Evolutionary conservation across 2,113 vertebrate species (phyloP).

Genomic region (Corythoichthys intestinalis): DNA sequence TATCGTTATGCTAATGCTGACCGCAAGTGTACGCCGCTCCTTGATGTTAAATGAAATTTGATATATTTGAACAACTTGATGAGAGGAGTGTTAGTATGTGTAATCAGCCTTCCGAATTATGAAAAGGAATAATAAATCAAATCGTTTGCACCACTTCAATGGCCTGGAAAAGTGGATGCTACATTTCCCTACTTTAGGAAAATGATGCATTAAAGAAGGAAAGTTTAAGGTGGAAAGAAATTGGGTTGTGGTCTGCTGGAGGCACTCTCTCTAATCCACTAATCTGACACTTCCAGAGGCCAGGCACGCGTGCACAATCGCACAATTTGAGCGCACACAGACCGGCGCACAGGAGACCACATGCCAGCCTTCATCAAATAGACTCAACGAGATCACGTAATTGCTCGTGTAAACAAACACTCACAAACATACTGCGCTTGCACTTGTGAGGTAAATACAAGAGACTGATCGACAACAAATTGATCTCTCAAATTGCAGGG

Average conservation of each 20-base stretch:
- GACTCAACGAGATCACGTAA: not conserved
- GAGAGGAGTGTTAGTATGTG: too few species aligned
- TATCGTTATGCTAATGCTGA: constrained; percentile 53
- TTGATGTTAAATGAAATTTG: too few species aligned
- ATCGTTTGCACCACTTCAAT: too few species aligned
- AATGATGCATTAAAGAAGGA: not conserved
- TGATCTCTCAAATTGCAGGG: constrained; percentile 2
- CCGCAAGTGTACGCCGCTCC: not conserved
- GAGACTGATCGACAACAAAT: not conserved
- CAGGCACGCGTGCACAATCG: not conserved
- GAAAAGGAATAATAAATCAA: too few species aligned
- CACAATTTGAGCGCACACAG: not conserved
- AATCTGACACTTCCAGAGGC: constrained; percentile 10
- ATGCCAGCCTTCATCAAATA: constrained; percentile 4
- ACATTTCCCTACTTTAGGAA: not conserved
- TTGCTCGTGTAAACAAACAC: constrained; percentile 6
- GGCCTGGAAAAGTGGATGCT: too few species aligned
- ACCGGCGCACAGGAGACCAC: not conserved
- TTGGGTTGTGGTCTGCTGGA: not conserved
- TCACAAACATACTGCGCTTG: constrained; percentile 1
- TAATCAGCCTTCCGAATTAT: too few species aligned
- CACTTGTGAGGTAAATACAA: constrained; percentile 6
- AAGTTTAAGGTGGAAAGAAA: not conserved
- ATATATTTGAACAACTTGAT: too few species aligned
- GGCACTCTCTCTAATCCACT: not conserved